These are phyloP conservation scores for Amblyjoppa proteus DNA, from an alignment of 2,888 invertebrate genomes.

Conservation along the genomic window DNA sequence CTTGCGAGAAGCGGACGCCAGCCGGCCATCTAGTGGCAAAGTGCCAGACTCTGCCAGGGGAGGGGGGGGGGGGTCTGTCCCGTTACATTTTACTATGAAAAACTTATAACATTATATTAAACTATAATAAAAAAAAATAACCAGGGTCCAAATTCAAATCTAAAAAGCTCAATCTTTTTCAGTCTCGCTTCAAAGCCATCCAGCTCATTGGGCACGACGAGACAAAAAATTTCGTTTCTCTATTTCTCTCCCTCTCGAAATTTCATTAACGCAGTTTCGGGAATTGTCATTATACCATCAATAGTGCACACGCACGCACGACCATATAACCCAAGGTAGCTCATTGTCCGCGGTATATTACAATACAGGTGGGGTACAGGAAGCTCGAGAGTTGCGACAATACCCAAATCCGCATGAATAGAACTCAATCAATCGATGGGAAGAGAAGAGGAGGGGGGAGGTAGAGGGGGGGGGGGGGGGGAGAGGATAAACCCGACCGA, in stretches of 20 bases:
- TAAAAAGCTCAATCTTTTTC: no score
- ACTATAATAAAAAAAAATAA: no score
- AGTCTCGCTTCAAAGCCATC: no score
- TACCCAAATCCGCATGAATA: constrained; percentile 45
- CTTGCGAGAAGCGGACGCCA: no score
- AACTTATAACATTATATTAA: no score
- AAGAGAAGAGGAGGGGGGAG: not conserved
- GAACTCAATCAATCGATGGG: constrained; percentile 43
- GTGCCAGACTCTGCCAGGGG: no score
- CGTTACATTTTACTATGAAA: no score
- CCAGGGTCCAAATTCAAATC: no score
- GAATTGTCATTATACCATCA: not conserved
- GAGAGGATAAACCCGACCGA: not conserved
- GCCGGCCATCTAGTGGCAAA: no score
- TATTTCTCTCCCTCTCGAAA: not conserved
- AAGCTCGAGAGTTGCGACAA: constrained; percentile 42
- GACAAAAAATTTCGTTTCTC: not conserved
- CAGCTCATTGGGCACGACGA: no score
- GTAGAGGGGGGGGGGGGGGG: no score
- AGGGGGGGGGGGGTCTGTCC: no score
- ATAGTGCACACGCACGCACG: not conserved
- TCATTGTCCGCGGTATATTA: constrained; percentile 7
- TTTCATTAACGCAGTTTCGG: constrained; percentile 32
- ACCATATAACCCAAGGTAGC: not conserved
- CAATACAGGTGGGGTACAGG: constrained; percentile 1